Evolutionary conservation across 1,140 invertebrate species (phyloP), one percentile per base, ranked within the genome.

Genomic region (Dendroctonus valens): DNA sequence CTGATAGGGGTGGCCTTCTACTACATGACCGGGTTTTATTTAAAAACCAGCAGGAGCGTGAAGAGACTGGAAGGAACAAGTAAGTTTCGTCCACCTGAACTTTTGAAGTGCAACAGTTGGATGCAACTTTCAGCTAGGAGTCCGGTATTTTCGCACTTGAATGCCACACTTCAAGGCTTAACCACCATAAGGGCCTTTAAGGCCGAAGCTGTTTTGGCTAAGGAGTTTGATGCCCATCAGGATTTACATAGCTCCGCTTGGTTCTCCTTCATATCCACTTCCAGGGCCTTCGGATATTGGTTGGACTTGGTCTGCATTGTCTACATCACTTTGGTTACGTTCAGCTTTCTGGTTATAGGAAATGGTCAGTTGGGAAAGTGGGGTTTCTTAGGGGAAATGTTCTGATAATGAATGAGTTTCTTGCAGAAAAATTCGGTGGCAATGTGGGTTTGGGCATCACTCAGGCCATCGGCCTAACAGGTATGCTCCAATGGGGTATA

Each of bases 71-170:
- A 90, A 79, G 85, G 83, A 68, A 73, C 74, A 41, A 75, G 78
- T 79, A 69, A 77, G 76, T 74, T 41, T 58, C 42, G 7, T 44
- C 7, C 42, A 44, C n/a, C 7, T 44, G 42, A 44, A 44, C n/a
- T 44, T 44, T 8, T 44, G 42, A 44, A n/a, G 42, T 44, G n/a
- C 42, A 8, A 44, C n/a, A 44, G n/a, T 7, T 44, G n/a, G 7
- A 44, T 70, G 53, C 61, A 50, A 70, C 65, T 77, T 79, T 39
- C 75, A 91, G 88, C 87, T 46, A 83, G 88, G 52, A 90, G 88
- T 80, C 93, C 93, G 0, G 87, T 96, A 9, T 94, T 92, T 80
- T 89, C 91, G 7, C 94, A 97, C 75, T 81, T 98, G 53, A 94
- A 90, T 76, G 89, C 93, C 15, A 91, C 94, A 0, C 79, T 97